These are phyloP conservation scores for Ophioderma brevispina DNA, from an alignment of 35 echinoderm and acorn worm species.

Conservation along the genomic window DNA sequence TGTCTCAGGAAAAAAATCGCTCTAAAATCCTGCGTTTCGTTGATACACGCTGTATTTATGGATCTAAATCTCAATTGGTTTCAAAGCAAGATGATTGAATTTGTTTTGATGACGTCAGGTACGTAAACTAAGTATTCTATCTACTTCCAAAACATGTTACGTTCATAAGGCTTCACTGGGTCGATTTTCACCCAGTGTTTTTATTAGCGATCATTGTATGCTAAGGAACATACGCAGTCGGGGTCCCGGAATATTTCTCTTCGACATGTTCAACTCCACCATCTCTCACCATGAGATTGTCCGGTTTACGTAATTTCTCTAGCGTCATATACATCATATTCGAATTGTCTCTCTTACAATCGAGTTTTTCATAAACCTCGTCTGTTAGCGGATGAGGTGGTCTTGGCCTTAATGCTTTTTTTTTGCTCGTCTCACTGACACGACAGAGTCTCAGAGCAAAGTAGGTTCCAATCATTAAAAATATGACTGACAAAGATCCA, in stretches of 20 bases:
- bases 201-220: no score
- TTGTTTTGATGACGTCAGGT: no score
- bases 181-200: no score
- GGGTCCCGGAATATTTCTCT: not conserved
- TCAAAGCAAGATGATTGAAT: no score
- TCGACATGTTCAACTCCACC: not conserved
- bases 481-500: not conserved
- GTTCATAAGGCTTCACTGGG: no score
- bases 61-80: no score
- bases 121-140: no score
- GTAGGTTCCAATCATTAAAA: not conserved
- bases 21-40: no score
- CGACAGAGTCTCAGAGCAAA: not conserved
- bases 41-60: no score
- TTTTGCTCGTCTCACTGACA: not conserved
- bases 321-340: constrained; percentile 7
- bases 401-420: not conserved
- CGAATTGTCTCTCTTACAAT: not conserved
- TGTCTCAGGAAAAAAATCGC: no score
- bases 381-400: not conserved
- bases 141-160: no score
- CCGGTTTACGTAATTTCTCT: not conserved
- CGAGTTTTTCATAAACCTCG: not conserved
- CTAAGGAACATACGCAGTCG: not conserved
- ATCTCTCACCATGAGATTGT: not conserved